A percentile compares a stretch with the other conserved stretches of the same genome.
Conservation (phyloP, 2,113 vertebrate species). For the Oreochromis tanganicae region DNA sequence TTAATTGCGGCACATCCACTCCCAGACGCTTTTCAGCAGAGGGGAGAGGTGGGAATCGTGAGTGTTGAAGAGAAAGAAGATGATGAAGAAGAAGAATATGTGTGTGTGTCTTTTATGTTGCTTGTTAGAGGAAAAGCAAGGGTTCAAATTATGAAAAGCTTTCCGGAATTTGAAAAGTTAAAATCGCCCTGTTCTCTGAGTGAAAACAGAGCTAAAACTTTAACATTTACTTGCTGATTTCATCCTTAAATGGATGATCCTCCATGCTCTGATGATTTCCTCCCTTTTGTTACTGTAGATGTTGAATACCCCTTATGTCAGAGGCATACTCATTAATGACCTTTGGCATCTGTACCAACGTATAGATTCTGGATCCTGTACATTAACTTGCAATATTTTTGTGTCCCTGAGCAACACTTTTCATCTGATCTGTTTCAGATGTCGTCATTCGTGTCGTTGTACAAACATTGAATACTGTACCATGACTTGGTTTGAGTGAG, state of each 20-base stretch:
- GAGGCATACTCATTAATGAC: not conserved
- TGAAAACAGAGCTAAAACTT: not conserved
- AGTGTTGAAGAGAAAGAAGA: slow-evolving; percentile 35
- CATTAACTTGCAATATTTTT: not conserved
- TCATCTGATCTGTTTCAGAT: not conserved
- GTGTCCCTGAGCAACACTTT: not conserved
- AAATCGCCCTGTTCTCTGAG: not conserved
- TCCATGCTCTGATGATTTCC: not conserved
- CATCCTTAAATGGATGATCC: not conserved
- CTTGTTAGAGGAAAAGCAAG: not conserved
- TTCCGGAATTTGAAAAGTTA: not conserved
- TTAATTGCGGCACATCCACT: slow-evolving; percentile 67
- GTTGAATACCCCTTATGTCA: not conserved
- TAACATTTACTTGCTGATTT: not conserved
- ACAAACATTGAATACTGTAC: not conserved
- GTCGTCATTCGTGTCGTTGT: not conserved
- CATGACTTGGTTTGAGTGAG: not conserved
- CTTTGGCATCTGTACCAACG: not conserved
- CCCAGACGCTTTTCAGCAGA: slow-evolving; percentile 51
- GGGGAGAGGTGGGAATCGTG: slow-evolving; percentile 46
- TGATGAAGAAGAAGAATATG: not conserved
- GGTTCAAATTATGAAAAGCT: not conserved
- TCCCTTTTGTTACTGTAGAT: not conserved
- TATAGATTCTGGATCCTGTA: not conserved
- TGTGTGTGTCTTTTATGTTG: not conserved